phyloP scores from a whole-genome alignment of 2,113 vertebrate genomes.

The Microtus richardsoni region DNA sequence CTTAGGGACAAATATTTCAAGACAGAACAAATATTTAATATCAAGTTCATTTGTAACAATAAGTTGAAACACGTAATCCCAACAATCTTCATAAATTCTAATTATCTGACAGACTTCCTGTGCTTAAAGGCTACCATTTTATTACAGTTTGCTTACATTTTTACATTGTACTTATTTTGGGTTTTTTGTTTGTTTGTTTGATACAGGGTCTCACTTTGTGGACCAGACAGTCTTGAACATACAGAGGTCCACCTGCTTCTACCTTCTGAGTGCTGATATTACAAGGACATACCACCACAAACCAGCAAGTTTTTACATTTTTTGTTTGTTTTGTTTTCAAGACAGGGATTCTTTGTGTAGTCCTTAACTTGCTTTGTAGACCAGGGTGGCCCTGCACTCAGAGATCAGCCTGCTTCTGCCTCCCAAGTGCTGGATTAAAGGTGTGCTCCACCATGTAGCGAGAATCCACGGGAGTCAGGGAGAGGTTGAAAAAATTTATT shows the following conservation, averaged over 20 bases:
- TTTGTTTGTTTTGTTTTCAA: background rate
- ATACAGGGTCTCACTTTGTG: background rate
- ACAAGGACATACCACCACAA: background rate
- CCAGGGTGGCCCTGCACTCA: background rate
- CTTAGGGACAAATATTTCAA: conserved; percentile 8
- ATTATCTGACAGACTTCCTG: conserved; percentile 24
- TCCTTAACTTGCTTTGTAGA: background rate
- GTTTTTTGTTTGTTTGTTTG: background rate
- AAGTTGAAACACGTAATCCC: background rate
- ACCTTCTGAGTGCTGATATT: background rate
- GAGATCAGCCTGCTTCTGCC: background rate
- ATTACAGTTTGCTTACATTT: background rate
- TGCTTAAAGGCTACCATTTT: background rate
- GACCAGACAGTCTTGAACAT: background rate
- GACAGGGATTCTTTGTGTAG: background rate
- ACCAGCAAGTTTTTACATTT: background rate
- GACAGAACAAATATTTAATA: background rate
- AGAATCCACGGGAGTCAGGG: too few relatives aligned
- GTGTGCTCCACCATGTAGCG: background rate
- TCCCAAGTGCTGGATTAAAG: background rate
- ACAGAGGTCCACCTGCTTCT: background rate
- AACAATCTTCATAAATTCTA: conserved; percentile 19
- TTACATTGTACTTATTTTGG: background rate
- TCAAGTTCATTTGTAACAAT: background rate
- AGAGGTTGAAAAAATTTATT: too few relatives aligned